phyloP scores from a whole-genome alignment of 2,888 invertebrate genomes.

The Watsonalla binaria region DNA sequence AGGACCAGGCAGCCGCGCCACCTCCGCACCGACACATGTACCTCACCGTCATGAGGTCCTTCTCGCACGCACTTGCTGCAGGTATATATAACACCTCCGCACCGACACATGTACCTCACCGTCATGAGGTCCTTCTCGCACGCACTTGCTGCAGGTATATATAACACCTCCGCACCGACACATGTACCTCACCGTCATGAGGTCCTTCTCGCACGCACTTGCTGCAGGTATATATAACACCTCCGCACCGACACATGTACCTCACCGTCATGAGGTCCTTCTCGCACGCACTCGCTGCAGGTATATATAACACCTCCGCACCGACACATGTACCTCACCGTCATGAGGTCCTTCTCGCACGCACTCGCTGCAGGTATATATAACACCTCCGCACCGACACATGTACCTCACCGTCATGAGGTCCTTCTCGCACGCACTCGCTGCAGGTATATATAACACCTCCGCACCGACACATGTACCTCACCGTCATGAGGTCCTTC shows the following conservation, averaged over 20 bases:
- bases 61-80: conserved; percentile 84
- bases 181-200: conserved; percentile 95
- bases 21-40: conserved; percentile 89
- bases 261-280: conserved; percentile 93
- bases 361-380: too few species aligned
- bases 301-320: conserved; percentile 40
- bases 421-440: too few species aligned
- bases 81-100: conserved; percentile 73
- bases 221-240: conserved; percentile 72
- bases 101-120: conserved; percentile 89
- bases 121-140: conserved; percentile 93
- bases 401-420: too few species aligned
- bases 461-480: background rate
- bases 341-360: too few species aligned
- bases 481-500: too few species aligned
- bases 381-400: background rate
- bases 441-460: too few species aligned
- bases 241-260: conserved; percentile 89
- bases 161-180: conserved; percentile 75
- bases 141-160: conserved; percentile 80
- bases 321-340: too few species aligned
- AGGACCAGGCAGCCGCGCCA: conserved; percentile 87
- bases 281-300: conserved; percentile 83
- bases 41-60: conserved; percentile 91
- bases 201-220: conserved; percentile 87